A percentile compares a stretch with the other conserved stretches of the same genome.
Conservation (phyloP, 2,797 vertebrate genomes). For the Cyprinodon diabolis region DNA sequence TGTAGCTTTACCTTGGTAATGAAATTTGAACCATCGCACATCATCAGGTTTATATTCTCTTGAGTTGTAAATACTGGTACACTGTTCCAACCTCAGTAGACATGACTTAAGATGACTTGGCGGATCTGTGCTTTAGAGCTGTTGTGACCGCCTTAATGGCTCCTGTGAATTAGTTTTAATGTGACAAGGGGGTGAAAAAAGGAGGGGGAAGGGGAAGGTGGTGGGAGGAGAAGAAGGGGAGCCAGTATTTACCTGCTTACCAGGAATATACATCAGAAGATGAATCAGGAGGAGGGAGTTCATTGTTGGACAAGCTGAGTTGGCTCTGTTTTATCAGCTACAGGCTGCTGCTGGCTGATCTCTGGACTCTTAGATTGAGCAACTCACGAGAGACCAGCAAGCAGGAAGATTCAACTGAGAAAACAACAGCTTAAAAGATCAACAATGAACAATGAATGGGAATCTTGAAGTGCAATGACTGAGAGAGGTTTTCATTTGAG, state of each 20-base stretch:
- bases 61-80: constrained; percentile 24
- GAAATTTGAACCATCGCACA: constrained; percentile 7
- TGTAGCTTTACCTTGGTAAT: constrained; percentile 5
- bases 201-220: constrained; percentile 17
- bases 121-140: not conserved
- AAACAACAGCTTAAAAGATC: constrained; percentile 1
- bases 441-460: constrained; percentile 9
- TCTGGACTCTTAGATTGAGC: constrained; percentile 80
- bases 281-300: constrained; percentile 60
- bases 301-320: constrained; percentile 56
- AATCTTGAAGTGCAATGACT: constrained; percentile 16
- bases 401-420: not conserved
- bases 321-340: constrained; percentile 70
- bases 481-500: constrained; percentile 41
- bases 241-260: constrained; percentile 49
- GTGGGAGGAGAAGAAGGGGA: constrained; percentile 30
- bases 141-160: constrained; percentile 16
- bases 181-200: constrained; percentile 5
- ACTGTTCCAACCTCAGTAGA: constrained; percentile 7
- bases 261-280: constrained; percentile 52
- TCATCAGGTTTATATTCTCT: not conserved
- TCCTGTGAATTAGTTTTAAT: constrained; percentile 44
- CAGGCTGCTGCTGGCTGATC: constrained; percentile 68
- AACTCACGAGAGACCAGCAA: constrained; percentile 41
- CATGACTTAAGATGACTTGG: constrained; percentile 2